These are phyloP conservation scores for Danio albolineatus DNA, from an alignment of 2,797 vertebrate species.

Conservation along the genomic window DNA sequence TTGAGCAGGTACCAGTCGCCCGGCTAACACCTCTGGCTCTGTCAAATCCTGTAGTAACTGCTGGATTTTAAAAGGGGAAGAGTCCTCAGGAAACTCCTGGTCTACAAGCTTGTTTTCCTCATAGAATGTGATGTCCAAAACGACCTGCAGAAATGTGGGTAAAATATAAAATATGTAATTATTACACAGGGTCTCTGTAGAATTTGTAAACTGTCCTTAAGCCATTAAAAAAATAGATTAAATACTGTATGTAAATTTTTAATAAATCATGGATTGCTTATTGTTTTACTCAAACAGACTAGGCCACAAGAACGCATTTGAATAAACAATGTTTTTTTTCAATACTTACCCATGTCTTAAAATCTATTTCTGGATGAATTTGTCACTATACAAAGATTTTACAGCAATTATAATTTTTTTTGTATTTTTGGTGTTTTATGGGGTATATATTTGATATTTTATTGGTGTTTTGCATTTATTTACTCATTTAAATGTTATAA, in stretches of 20 bases:
- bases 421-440: no score
- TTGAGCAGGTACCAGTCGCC: conserved; percentile 80
- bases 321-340: not conserved
- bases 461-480: no score
- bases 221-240: not conserved
- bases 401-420: not conserved
- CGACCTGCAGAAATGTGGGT: conserved; percentile 76
- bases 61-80: conserved; percentile 89
- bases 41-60: conserved; percentile 89
- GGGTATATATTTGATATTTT: no score
- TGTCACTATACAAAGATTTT: not conserved
- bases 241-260: not conserved
- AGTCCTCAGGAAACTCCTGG: conserved; percentile 93
- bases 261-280: not conserved
- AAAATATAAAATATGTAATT: not conserved
- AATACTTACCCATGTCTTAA: not conserved
- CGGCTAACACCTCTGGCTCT: conserved; percentile 89
- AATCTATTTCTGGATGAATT: not conserved
- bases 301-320: not conserved
- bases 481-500: no score
- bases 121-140: conserved; percentile 94
- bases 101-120: conserved; percentile 96
- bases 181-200: not conserved
- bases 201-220: not conserved
- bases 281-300: not conserved